A percentile compares a stretch with the other conserved stretches of the same genome.
These are phyloP conservation scores for Cephalopterus ornatus DNA, from an alignment of 2,113 vertebrate species.

Conservation along the genomic window DNA sequence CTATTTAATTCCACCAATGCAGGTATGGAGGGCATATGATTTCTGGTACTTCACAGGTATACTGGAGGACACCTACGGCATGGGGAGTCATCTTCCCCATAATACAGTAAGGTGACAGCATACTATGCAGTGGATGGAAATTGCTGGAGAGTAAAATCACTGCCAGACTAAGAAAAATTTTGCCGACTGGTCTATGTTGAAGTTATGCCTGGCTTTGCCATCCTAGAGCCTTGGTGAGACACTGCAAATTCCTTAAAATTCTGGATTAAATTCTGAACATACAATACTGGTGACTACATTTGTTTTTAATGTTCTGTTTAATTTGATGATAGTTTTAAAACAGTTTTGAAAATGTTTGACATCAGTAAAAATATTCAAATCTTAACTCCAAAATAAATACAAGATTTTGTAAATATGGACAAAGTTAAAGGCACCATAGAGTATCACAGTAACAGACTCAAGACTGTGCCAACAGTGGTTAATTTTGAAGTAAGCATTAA, in stretches of 20 bases:
- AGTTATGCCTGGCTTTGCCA: not conserved
- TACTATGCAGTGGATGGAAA: not conserved
- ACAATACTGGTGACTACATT: not conserved
- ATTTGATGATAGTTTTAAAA: not conserved
- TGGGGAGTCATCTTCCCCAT: not conserved
- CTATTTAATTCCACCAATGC: not conserved
- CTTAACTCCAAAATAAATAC: not conserved
- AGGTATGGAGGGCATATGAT: not conserved
- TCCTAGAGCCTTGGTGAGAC: not conserved
- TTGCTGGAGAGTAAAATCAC: not conserved
- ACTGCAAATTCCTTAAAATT: not conserved
- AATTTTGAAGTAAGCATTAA: conserved; percentile 21
- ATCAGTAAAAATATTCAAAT: not conserved
- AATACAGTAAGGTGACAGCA: not conserved
- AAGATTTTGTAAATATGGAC: not conserved
- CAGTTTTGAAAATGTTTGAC: not conserved
- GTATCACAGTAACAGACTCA: not conserved
- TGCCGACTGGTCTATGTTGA: not conserved
- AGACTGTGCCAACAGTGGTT: not conserved
- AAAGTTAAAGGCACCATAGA: not conserved
- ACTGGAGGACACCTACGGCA: not conserved
- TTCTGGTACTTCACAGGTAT: not conserved
- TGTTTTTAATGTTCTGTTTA: not conserved
- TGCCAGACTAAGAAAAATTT: not conserved
- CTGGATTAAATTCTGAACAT: not conserved